These are phyloP conservation scores for Daphoenositta chrysoptera DNA, from an alignment of 2,113 vertebrate genomes.

Conservation along the genomic window DNA sequence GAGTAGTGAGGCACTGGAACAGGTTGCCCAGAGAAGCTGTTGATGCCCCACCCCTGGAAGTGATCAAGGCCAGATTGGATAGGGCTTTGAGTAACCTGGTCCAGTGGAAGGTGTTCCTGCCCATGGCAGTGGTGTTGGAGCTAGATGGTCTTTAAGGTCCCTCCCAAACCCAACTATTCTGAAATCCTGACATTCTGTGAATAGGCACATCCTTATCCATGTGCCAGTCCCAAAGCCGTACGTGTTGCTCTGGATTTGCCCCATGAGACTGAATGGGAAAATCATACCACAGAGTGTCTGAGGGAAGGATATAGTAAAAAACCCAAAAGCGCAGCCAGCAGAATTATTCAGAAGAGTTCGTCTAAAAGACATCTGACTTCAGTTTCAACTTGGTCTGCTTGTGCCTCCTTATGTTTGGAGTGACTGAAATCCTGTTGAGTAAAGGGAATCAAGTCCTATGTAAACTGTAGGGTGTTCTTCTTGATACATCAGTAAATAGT, in stretches of 20 bases:
- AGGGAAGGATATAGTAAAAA: neutral
- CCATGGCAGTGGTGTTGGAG: neutral
- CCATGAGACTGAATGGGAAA: neutral
- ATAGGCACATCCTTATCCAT: rapidly evolving
- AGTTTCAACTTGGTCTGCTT: neutral
- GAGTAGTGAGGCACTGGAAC: neutral
- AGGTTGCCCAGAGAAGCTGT: neutral
- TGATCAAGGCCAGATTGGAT: neutral
- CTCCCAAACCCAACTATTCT: neutral
- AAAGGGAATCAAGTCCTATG: neutral
- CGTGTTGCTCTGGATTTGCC: neutral
- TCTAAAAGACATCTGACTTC: neutral
- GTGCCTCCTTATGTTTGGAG: neutral
- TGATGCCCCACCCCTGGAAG: neutral
- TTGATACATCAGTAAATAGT: neutral
- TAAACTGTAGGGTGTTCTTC: neutral
- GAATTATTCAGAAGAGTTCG: neutral
- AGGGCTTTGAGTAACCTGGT: neutral
- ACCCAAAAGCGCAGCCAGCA: rapidly evolving
- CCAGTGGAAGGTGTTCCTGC: neutral
- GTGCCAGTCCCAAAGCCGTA: neutral
- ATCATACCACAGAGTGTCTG: neutral
- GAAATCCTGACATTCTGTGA: neutral
- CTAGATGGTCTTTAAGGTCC: neutral
- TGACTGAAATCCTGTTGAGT: neutral